Base-by-base conservation (phyloP, 2,113 vertebrate genomes). In the Rhegmatorhina hoffmannsi region DNA sequence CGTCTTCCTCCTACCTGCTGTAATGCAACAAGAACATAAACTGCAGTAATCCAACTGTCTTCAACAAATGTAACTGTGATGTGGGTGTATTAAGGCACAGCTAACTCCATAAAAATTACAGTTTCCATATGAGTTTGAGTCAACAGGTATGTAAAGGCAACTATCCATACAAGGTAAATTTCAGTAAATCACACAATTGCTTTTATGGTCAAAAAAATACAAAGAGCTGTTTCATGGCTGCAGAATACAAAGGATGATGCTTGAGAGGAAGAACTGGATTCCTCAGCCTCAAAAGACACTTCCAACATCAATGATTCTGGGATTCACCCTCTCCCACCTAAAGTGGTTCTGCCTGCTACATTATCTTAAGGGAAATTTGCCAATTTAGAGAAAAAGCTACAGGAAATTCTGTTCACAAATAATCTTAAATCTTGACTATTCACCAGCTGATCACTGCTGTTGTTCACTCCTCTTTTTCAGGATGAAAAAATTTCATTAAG, bases 401-500 rank as follows among this genome's bases (percentile, higher is more conserved):
- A 46, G 25, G 38, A 82, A 82, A 52, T 40, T n/a, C 12, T 64
- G 19, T 20, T 73, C 44, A 62, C 10, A 77, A 76, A 84, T 56
- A 38, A 72, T 43, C 63, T 44, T 63, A 29, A 60, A 34, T 53
- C 18, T 20, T 78, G 16, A 60, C 12, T 47, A 40, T 12, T n/a
- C 12, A 23, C 8, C 52, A 17, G 14, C 25, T 79, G 38, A 56
- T 80, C 17, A 44, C 10, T 77, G 16, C 3, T 31, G 18, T 15
- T 62, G 40, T 10, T 69, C 28, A 66, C n/a, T 86, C 72, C 26
- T 55, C 26, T 55, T 60, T 63, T 73, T 21, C 36, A 80, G 25
- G 9, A 40, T 2, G 0, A 88, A 68, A 15, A 44, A 2, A 78
- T 46, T 13, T 46, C 47, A 53, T 13, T 13, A 74, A 0, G 0